phyloP scores from a whole-genome alignment of 2,797 vertebrate species.

The Coccyzus lansbergi region DNA sequence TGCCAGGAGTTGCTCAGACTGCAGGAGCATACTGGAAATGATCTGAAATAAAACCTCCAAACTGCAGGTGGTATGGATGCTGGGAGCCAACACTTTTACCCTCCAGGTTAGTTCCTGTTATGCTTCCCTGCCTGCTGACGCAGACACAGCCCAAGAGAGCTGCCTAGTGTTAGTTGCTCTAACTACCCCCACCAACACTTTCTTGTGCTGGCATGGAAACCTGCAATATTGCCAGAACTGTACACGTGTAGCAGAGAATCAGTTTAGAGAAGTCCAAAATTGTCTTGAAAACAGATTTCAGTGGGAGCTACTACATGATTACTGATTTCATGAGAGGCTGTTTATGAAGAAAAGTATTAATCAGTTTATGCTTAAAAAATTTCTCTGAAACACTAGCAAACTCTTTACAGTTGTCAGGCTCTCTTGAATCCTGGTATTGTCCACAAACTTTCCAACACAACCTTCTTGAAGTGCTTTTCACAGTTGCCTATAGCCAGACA shows the following conservation, averaged over 20 bases:
- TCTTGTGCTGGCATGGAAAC: background rate
- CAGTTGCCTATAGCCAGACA: background rate
- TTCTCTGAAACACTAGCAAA: background rate
- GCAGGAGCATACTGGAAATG: background rate
- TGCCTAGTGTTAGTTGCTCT: background rate
- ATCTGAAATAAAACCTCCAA: background rate
- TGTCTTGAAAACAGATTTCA: background rate
- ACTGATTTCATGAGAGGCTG: background rate
- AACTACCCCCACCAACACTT: background rate
- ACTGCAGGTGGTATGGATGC: background rate
- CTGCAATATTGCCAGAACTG: background rate
- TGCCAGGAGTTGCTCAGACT: background rate
- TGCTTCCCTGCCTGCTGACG: background rate
- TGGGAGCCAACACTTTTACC: background rate
- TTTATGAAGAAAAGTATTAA: background rate
- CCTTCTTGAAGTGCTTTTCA: background rate
- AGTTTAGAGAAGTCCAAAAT: background rate
- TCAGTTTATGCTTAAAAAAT: background rate
- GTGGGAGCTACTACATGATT: background rate
- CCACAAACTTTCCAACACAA: background rate
- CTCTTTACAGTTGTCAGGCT: background rate
- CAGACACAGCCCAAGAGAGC: background rate
- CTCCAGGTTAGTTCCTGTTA: background rate
- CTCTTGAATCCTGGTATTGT: background rate
- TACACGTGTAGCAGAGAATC: background rate